These are phyloP conservation scores for Onchidella celtica DNA, from an alignment of 2,888 invertebrate species.

Conservation along the genomic window DNA sequence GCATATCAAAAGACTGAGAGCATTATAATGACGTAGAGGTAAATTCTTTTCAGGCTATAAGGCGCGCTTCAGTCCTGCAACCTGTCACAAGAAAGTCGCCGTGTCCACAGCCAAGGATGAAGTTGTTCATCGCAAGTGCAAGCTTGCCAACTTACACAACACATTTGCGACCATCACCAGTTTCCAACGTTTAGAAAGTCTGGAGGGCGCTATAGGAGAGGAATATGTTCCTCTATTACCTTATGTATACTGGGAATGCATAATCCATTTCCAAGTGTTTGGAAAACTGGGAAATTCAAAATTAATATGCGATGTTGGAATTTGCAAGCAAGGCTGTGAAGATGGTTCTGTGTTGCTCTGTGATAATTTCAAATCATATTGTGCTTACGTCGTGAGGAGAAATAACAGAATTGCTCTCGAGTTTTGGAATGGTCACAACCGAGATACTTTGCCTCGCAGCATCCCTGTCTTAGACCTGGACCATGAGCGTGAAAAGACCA, in stretches of 20 bases:
- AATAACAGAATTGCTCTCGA: constrained; percentile 51
- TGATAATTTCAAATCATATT: constrained; percentile 54
- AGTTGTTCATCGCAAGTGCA: constrained; percentile 53
- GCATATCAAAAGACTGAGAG: no score
- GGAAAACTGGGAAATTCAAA: constrained; percentile 47
- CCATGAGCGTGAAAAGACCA: constrained; percentile 51
- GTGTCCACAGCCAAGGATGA: constrained; percentile 46
- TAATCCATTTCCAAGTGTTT: constrained; percentile 52
- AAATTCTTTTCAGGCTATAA: constrained; percentile 48
- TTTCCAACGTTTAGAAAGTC: constrained; percentile 49
- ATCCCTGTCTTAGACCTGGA: constrained; percentile 52
- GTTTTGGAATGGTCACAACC: constrained; percentile 56
- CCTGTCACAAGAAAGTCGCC: constrained; percentile 53
- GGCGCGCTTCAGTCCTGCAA: constrained; percentile 46
- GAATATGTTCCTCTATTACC: constrained; percentile 48
- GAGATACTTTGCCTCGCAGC: constrained; percentile 50
- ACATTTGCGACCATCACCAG: constrained; percentile 45
- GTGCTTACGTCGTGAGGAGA: constrained; percentile 52
- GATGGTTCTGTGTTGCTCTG: constrained; percentile 50
- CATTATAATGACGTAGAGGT: no score
- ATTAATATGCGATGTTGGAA: constrained; percentile 52
- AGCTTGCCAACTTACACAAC: constrained; percentile 49
- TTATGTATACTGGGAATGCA: constrained; percentile 52
- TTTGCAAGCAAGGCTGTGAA: constrained; percentile 52
- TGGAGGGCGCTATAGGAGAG: constrained; percentile 53